Percentiles rank a stretch among this genome's conserved stretches.
Conservation (phyloP, 2,888 invertebrate species). For the Coelopa pilipes region DNA sequence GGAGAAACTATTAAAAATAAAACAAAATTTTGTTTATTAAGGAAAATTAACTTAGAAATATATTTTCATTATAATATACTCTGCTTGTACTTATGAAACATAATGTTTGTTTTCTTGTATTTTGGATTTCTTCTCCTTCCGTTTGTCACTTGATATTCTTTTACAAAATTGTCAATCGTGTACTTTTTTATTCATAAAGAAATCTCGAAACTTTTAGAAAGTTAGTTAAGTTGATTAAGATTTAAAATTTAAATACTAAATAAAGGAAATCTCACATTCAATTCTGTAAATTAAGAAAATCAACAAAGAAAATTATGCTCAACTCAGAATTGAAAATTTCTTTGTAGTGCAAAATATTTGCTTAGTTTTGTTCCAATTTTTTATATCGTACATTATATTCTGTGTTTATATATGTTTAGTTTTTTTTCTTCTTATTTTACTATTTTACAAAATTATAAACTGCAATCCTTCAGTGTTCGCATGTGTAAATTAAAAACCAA, state of each 20-base stretch:
- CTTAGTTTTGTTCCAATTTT: constrained; percentile 17
- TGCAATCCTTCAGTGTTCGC: constrained; percentile 28
- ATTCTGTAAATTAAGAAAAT: neutral
- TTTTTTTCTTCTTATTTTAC: constrained; percentile 12
- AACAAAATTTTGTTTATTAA: constrained; percentile 30
- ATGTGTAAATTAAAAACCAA: constrained; percentile 15
- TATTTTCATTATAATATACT: constrained; percentile 36
- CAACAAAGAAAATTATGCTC: neutral
- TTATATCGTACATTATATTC: constrained; percentile 31
- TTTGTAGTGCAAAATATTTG: neutral
- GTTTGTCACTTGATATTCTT: neutral
- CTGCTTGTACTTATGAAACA: constrained; percentile 35
- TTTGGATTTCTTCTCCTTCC: constrained; percentile 7
- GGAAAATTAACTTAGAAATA: constrained; percentile 38
- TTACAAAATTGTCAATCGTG: constrained; percentile 15
- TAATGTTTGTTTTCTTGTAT: constrained; percentile 19
- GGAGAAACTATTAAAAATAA: constrained; percentile 18
- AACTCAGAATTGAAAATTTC: neutral
- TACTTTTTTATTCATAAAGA: neutral
- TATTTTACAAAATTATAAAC: constrained; percentile 36
- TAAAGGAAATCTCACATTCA: constrained; percentile 15
- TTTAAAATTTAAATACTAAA: constrained; percentile 30
- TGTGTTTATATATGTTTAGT: constrained; percentile 14
- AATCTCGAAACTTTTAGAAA: constrained; percentile 11
- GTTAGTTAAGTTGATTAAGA: constrained; percentile 7